Evolutionary conservation across 2,888 invertebrate species (phyloP).

Genomic region (Caenorhabditis panamensis): DNA sequence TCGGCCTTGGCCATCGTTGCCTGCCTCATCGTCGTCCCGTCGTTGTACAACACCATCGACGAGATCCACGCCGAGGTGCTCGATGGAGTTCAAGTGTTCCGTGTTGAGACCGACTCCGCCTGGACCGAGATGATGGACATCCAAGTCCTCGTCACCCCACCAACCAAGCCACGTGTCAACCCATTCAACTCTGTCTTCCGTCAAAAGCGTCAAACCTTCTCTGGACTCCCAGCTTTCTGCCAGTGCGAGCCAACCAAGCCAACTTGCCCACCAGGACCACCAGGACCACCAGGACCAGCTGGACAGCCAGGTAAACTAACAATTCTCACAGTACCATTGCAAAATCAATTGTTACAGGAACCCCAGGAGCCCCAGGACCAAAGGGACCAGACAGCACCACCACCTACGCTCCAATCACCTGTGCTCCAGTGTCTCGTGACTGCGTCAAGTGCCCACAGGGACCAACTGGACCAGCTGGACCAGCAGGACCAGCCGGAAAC

Average conservation of each 20-base stretch:
- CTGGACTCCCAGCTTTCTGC: conserved; percentile 78
- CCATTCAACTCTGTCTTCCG: conserved; percentile 79
- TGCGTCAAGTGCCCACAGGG: conserved; percentile 78
- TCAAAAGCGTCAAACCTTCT: conserved; percentile 74
- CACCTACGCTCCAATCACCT: conserved; percentile 71
- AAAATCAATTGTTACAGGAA: conserved; percentile 55
- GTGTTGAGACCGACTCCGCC: conserved; percentile 79
- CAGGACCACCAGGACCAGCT: conserved; percentile 74
- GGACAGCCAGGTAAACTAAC: conserved; percentile 62
- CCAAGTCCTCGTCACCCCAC: conserved; percentile 79
- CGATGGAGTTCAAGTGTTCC: conserved; percentile 77
- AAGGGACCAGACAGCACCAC: conserved; percentile 70
- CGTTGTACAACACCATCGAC: conserved; percentile 77
- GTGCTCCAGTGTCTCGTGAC: conserved; percentile 66
- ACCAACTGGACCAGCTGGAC: conserved; percentile 76
- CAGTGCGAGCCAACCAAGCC: conserved; percentile 79
- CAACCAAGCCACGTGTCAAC: conserved; percentile 74
- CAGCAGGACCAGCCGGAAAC: conserved; percentile 71
- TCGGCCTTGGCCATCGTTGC: conserved; percentile 74
- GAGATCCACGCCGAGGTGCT: conserved; percentile 72
- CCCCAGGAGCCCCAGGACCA: conserved; percentile 73
- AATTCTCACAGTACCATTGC: background rate
- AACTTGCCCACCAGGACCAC: conserved; percentile 73
- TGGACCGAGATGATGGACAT: conserved; percentile 80
- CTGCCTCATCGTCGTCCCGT: conserved; percentile 76